Evolutionary conservation across 2,113 vertebrate genomes (phyloP).

Genomic region (Geococcyx californianus): DNA sequence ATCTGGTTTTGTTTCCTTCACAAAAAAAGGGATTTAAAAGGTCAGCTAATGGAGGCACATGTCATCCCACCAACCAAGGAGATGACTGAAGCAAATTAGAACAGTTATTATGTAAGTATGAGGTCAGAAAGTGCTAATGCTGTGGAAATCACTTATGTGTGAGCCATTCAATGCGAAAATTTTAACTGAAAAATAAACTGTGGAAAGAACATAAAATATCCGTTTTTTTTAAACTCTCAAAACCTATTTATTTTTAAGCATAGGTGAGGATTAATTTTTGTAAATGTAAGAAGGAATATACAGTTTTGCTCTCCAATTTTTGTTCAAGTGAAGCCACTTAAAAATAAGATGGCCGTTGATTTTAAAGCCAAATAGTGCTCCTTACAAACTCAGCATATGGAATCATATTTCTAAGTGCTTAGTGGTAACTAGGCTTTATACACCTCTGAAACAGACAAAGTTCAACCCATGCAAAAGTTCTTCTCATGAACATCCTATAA

Average conservation of each 20-base stretch:
- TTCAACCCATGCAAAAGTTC: neutral
- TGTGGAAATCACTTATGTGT: neutral
- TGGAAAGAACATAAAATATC: neutral
- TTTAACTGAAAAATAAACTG: neutral
- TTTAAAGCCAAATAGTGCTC: neutral
- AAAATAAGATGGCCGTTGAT: neutral
- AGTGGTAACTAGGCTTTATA: neutral
- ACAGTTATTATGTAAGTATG: neutral
- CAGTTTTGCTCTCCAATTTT: neutral
- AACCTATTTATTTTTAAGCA: neutral
- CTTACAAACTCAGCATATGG: neutral
- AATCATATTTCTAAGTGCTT: neutral
- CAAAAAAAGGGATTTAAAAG: neutral
- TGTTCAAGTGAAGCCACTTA: neutral
- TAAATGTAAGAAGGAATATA: neutral
- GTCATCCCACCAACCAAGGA: neutral
- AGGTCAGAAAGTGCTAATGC: neutral
- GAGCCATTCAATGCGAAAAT: neutral
- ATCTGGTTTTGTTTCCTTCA: neutral
- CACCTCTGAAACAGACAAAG: neutral
- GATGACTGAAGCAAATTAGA: slow-evolving; percentile 4
- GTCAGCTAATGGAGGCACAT: neutral
- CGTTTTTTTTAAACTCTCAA: neutral
- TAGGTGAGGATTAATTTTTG: neutral
- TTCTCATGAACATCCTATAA: neutral